Base-by-base conservation (phyloP, 35 echinoderm and acorn worm genomes). In the Apostichopus japonicus region DNA sequence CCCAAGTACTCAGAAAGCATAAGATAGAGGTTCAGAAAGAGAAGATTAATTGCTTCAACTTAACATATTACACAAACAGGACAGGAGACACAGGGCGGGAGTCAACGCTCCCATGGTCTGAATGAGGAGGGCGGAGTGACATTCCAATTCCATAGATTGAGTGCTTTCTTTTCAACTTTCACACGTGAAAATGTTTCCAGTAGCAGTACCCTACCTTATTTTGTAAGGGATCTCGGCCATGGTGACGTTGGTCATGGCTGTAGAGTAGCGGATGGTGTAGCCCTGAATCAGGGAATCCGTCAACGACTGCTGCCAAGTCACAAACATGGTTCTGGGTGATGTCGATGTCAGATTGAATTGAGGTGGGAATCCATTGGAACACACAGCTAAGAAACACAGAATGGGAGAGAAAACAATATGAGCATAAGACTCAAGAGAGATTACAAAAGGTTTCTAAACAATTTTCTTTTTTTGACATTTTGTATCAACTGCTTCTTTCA, bases 331-430 rank as follows among this genome's bases (percentile, higher is more conserved):
- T 7, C 56, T 11, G 15, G 86, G 86, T 24, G 53, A n/a, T 33
- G 53, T 87, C 0, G 86, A 22, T 0, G 86, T 62, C n/a, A 87
- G 24, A 15, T 62, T 87, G 86, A 87, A 87, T 10, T 87, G 56
- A 8, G 86, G 56, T 16, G 86, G 86, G 86, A 87, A 87, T 57
- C 86, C 63, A 53, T 87, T 87, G 14, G 86, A 87, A 23, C 86
- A 87, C 17, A 87, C n/a, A n/a, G 86, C 86, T 87, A 51, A 16
- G 54, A 16, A 21, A 87, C 33, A 44, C 33, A 44, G 4, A 44
- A 44, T n/a, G n/a, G 4, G 33, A 44, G 33, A 44, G 33, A 44
- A 44, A 44, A 44, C 33, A 44, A 44, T 44, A 44, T 44, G 33
- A 44, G 33, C 2, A 44, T 44, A 44, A 44, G 33, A 44, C 33